Percentiles rank a stretch among this genome's conserved stretches.
Conservation (phyloP, 2,888 invertebrate genomes). For the Andrena minutula region DNA sequence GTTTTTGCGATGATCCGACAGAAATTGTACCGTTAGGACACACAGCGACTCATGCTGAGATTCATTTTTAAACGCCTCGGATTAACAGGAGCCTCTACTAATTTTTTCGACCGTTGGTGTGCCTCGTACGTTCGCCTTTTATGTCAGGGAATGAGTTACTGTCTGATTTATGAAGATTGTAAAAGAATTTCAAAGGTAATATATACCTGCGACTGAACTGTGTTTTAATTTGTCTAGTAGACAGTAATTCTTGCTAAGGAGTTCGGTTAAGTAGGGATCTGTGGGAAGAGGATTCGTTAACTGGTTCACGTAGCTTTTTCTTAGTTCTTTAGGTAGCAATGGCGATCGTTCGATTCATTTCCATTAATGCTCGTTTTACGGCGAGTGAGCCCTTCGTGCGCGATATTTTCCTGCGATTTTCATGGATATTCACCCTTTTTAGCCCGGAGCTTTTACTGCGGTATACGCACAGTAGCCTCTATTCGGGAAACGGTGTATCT, state of each 20-base stretch:
- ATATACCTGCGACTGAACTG: neutral
- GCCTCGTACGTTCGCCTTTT: neutral
- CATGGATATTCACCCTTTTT: slow-evolving; percentile 35
- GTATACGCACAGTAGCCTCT: slow-evolving; percentile 33
- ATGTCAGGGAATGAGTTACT: neutral
- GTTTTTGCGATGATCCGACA: slow-evolving; percentile 16
- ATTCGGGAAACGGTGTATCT: slow-evolving; percentile 30
- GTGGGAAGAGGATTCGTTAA: neutral
- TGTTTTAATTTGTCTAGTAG: neutral
- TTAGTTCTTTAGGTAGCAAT: neutral
- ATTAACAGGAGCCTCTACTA: neutral
- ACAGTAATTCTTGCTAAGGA: neutral
- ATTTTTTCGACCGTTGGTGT: neutral
- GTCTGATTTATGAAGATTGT: slow-evolving; percentile 3
- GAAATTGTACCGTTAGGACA: slow-evolving; percentile 23
- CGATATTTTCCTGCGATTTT: slow-evolving; percentile 46
- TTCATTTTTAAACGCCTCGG: slow-evolving; percentile 13
- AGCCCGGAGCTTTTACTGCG: slow-evolving; percentile 29
- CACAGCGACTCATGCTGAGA: neutral
- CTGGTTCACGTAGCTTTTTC: neutral
- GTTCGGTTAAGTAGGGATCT: neutral
- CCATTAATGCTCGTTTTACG: slow-evolving; percentile 4
- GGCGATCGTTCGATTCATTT: slow-evolving; percentile 1
- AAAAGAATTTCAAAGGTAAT: neutral
- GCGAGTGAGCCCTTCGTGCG: slow-evolving; percentile 23